phyloP scores from a whole-genome alignment of 2,113 vertebrate species.

The Zapornia atra region DNA sequence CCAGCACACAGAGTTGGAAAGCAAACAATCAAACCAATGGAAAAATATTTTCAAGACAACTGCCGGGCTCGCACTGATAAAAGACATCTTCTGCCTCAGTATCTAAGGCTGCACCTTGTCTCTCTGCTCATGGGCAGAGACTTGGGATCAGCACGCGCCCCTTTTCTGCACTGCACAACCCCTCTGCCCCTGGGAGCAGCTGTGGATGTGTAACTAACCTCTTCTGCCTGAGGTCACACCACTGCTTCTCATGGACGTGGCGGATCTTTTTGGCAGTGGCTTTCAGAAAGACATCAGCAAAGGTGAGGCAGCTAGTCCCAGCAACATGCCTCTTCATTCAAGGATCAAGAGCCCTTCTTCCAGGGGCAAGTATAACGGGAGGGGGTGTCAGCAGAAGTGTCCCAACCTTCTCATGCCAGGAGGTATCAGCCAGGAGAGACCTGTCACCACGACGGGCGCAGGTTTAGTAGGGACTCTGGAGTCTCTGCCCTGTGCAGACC shows the following conservation, averaged over 20 bases:
- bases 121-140: background rate
- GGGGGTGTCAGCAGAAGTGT: background rate
- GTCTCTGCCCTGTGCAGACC: background rate
- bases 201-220: background rate
- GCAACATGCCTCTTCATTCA: background rate
- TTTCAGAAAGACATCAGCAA: background rate
- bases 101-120: background rate
- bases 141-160: rapidly evolving
- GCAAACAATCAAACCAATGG: background rate
- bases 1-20: background rate
- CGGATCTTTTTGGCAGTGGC: background rate
- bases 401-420: background rate
- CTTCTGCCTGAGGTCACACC: background rate
- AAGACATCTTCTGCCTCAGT: background rate
- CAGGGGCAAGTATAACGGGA: background rate
- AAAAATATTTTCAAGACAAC: slow-evolving; percentile 11
- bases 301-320: background rate
- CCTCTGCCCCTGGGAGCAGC: background rate
- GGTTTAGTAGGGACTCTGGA: background rate
- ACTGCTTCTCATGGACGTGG: background rate
- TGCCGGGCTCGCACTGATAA: background rate
- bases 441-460: background rate
- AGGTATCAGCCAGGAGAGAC: background rate
- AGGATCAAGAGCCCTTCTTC: background rate
- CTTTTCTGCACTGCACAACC: background rate